Evolutionary conservation across 2,797 vertebrate genomes (phyloP), one percentile per base, ranked within the genome.

Genomic region (Rhynchonycteris naso): DNA sequence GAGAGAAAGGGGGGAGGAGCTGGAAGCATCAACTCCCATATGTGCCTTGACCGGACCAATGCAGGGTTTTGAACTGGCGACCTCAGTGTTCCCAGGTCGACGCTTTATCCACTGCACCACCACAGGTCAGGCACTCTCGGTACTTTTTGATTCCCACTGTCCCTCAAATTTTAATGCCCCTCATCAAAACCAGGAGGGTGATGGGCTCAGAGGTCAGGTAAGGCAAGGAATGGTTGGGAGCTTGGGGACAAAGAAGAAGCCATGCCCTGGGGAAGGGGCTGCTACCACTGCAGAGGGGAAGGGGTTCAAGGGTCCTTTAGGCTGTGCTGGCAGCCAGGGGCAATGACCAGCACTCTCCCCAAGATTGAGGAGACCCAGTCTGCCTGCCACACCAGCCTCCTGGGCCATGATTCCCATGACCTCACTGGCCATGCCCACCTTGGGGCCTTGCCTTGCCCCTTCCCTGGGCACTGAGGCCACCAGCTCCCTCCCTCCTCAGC

Each of bases 341-440:
- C 43, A 19, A 4, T 0, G 24, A 21, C 33, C 52, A 68, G 56
- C 47, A 2, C 15, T 54, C 26, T 81, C 35, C 56, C 33, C 63
- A 22, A 52, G 78, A 71, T 71, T 0, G 3, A 9, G 10, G 24
- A 30, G 59, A 43, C 24, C 7, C 13, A 1, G 11, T 47, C 33
- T 30, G 89, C 74, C 43, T 2, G 10, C n/a, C 65, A n/a, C 28
- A 24, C 38, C 5, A n/a, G 56, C 69, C 28, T 72, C 54, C 69
- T 18, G 30, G 33, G 6, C n/a, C 28, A 0, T 0, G 11, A 4
- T 1, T 2, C 11, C 50, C 12, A 5, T 7, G 43, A 68, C 59
- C 59, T 22, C 8, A 3, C 18, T 0, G 2, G 47, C 21, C 52
- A 66, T 4, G 5, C 26, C 75, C 21, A 21, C 11, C 66, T 65